Evolutionary conservation across 2,797 vertebrate species (phyloP).

Genomic region (Mycteria americana): DNA sequence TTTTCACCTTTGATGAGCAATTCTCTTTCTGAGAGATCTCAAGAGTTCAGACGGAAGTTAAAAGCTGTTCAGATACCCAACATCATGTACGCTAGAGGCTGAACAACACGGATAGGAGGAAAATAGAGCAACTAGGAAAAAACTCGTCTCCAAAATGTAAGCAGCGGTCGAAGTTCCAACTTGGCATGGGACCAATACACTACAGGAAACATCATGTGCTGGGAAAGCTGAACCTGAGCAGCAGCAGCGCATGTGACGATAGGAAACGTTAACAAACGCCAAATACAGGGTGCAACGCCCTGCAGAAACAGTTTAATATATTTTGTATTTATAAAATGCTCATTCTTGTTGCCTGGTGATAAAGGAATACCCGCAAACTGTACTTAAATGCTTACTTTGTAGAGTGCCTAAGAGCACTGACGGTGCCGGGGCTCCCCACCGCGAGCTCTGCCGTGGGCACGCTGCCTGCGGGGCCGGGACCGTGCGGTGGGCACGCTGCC

Average conservation of each 20-base stretch:
- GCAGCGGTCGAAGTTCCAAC: not conserved
- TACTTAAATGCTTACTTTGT: not conserved
- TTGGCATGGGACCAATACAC: not conserved
- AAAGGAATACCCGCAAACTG: too few species aligned
- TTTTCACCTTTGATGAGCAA: not conserved
- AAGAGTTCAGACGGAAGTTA: not conserved
- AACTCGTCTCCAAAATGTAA: not conserved
- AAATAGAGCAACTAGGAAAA: not conserved
- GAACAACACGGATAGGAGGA: not conserved
- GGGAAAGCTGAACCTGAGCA: not conserved
- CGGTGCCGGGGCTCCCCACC: too few species aligned
- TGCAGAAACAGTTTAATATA: rapidly evolving
- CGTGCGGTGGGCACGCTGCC: too few species aligned
- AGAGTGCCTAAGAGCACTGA: rapidly evolving
- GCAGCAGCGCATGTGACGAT: rapidly evolving
- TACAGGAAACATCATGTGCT: rapidly evolving
- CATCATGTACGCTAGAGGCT: not conserved
- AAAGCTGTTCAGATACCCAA: not conserved
- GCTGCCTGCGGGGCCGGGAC: not conserved
- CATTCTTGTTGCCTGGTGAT: too few species aligned
- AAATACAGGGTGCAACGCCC: rapidly evolving
- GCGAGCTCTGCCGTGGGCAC: too few species aligned
- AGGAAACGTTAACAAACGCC: rapidly evolving
- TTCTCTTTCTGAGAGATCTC: not conserved
- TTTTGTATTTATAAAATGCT: rapidly evolving